Conservation (phyloP, 2,797 vertebrate species). For the Anguilla pacifica region DNA sequence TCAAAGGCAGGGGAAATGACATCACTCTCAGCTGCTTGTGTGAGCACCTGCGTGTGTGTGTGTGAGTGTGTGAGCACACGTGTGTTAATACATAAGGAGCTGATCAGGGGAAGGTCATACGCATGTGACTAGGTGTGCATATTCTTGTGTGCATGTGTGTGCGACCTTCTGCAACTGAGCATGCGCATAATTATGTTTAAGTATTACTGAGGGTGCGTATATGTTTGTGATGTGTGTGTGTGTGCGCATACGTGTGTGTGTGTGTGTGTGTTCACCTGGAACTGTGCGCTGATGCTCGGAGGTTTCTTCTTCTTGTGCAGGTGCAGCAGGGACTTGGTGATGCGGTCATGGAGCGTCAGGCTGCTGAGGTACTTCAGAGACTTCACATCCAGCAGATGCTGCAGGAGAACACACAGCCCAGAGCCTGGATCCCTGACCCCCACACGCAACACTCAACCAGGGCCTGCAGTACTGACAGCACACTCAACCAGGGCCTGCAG, state of each 20-base stretch:
- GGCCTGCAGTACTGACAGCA: neutral
- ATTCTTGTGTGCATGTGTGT: constrained; percentile 12
- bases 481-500: neutral
- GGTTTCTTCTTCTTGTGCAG: constrained; percentile 99
- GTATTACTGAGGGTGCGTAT: neutral
- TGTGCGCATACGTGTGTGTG: neutral
- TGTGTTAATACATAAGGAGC: neutral
- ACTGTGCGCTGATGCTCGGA: constrained; percentile 97
- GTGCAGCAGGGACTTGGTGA: constrained; percentile 96
- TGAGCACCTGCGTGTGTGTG: neutral
- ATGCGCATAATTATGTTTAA: neutral
- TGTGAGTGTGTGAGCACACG: neutral
- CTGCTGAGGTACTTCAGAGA: constrained; percentile 94
- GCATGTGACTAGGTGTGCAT: neutral
- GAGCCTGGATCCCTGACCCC: constrained; percentile 10
- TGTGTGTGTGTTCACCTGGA: constrained; percentile 78
- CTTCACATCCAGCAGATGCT: constrained; percentile 94
- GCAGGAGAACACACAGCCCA: constrained; percentile 30
- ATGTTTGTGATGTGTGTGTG: no score
- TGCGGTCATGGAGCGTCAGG: constrained; percentile 93
- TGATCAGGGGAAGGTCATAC: neutral
- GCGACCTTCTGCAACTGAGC: neutral
- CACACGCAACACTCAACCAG: neutral
- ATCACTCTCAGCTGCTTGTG: neutral
- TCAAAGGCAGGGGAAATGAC: constrained; percentile 35